A percentile compares a stretch with the other conserved stretches of the same genome.
phyloP scores from a whole-genome alignment of 1,140 invertebrate species.

The Aplysia californica region DNA sequence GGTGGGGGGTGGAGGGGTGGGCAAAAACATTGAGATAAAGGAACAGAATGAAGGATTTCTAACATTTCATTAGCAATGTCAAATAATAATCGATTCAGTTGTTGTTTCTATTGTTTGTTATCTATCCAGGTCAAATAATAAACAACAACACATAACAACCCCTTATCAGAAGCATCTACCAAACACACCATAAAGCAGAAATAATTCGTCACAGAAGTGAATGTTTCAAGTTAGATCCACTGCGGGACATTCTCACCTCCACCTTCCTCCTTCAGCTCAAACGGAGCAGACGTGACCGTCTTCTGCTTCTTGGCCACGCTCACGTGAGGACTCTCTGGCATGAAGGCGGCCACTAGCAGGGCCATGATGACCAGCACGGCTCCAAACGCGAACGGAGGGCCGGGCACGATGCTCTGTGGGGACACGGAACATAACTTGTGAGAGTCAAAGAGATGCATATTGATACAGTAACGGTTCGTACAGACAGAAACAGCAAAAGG shows the following conservation, averaged over 20 bases:
- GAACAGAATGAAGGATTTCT: too few relatives aligned
- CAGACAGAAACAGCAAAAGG: neutral
- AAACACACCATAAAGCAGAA: neutral
- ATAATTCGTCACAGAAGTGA: neutral
- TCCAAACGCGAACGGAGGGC: conserved; percentile 99
- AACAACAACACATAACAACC: neutral
- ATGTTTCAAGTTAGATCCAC: neutral
- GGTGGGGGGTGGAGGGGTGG: neutral
- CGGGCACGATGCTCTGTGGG: conserved; percentile 84
- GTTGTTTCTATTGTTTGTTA: neutral
- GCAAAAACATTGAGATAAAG: neutral
- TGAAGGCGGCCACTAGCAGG: conserved; percentile 90
- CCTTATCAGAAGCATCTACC: neutral
- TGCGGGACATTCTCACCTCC: conserved; percentile 16
- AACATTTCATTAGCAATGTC: neutral
- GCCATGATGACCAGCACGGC: conserved; percentile 96
- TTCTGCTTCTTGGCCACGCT: conserved; percentile 27
- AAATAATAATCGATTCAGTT: neutral
- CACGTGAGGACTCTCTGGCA: conserved; percentile 76
- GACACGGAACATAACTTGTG: neutral
- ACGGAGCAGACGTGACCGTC: neutral
- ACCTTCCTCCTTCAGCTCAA: conserved; percentile 32
- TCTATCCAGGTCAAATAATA: neutral
- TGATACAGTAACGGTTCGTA: too few relatives aligned
- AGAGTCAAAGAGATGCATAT: too few relatives aligned